A percentile compares a stretch with the other conserved stretches of the same genome.
phyloP scores from a whole-genome alignment of 2,113 vertebrate genomes.

The Pavo muticus region DNA sequence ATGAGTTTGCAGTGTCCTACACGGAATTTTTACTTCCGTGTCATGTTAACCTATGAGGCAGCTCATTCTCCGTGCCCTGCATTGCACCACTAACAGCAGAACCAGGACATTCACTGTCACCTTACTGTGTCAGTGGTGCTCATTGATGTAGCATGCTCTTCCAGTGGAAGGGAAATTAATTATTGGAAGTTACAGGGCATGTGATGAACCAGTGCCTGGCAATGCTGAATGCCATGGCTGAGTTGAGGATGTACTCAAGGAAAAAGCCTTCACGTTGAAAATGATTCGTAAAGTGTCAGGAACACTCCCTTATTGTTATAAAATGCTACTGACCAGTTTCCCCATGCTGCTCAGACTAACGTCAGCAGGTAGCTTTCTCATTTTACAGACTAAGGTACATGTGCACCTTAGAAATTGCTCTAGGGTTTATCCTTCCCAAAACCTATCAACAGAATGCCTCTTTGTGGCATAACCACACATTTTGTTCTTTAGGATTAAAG shows the following conservation, averaged over 20 bases:
- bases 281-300: neutral
- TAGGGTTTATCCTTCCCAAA: neutral
- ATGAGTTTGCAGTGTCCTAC: neutral
- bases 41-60: neutral
- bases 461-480: neutral
- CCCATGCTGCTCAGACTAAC: neutral
- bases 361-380: neutral
- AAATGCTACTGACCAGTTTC: constrained; percentile 9
- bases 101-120: neutral
- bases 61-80: neutral
- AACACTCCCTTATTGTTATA: neutral
- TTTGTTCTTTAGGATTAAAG: neutral
- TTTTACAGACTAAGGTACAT: neutral
- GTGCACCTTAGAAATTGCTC: neutral
- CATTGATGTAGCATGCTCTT: neutral
- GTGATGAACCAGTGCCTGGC: neutral
- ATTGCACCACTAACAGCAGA: neutral
- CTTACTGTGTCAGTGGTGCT: neutral
- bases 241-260: neutral
- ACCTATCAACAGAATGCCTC: neutral
- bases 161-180: neutral
- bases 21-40: neutral
- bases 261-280: constrained; percentile 32
- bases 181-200: neutral
- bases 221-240: neutral